Evolutionary conservation across 2,797 vertebrate genomes (phyloP).

Genomic region (Propithecus deckenii): DNA sequence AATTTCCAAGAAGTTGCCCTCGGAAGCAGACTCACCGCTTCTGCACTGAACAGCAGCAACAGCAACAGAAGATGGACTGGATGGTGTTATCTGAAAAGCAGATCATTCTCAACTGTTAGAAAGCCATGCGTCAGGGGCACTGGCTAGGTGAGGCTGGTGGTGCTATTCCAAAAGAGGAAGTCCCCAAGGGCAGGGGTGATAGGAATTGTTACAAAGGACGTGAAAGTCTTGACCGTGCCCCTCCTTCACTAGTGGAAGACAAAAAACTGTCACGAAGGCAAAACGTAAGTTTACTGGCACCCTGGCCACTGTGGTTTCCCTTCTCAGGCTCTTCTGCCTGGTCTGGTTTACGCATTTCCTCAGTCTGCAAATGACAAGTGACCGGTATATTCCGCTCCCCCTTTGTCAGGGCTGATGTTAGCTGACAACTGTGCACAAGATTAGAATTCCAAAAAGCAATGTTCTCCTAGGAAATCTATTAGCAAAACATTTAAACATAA

Average conservation of each 20-base stretch:
- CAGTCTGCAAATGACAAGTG: not conserved
- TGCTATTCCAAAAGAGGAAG: not conserved
- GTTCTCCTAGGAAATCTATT: not conserved
- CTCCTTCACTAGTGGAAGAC: not conserved
- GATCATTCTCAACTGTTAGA: slow-evolving; percentile 62
- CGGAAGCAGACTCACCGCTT: slow-evolving; percentile 84
- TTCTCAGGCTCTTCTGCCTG: slow-evolving; percentile 57
- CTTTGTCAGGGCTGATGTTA: not conserved
- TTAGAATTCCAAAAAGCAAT: not conserved
- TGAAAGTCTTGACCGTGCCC: not conserved
- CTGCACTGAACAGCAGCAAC: slow-evolving; percentile 87
- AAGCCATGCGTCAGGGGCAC: not conserved
- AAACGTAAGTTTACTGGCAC: slow-evolving; percentile 35
- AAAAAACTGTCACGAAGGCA: not conserved
- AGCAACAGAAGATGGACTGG: slow-evolving; percentile 89
- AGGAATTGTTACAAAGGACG: not conserved
- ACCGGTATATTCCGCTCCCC: not conserved
- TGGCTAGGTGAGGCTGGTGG: not conserved
- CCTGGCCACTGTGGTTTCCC: slow-evolving; percentile 71
- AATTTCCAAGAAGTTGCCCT: slow-evolving; percentile 4
- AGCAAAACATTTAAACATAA: not conserved
- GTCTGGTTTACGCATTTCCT: slow-evolving; percentile 67
- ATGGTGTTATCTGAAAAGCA: slow-evolving; percentile 88
- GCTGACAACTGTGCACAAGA: not conserved
- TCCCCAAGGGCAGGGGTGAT: rapidly evolving